Base-by-base conservation (phyloP, 2,888 invertebrate genomes). In the Ectemnius continuus region DNA sequence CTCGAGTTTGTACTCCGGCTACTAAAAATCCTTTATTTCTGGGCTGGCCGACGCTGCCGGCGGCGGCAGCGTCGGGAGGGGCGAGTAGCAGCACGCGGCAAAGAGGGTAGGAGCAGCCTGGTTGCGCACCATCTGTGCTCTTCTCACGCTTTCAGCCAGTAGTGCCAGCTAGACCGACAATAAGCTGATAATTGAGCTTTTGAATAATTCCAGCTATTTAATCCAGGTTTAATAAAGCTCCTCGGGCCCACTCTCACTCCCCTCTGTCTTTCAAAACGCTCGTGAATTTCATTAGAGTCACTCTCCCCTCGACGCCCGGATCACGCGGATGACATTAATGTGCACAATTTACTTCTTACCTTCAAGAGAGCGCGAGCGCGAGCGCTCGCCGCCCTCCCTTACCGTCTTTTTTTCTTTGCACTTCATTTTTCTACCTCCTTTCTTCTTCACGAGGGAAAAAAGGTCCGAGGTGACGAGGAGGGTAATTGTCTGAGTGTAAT, bases 131-230 rank as follows among this genome's bases (percentile, higher is more conserved):
- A 88, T 82, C 85, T 88, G 88, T 61, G 73, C 76, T 68, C 78
- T 77, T 88, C 88, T 81, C 88, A 88, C 87, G 88, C 81, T 78
- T 84, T 80, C 80, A 80, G 76, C 83, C 80, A 78, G 75, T 81
- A 81, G 82, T 80, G 87, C 83, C 83, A 88, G 84, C 84, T 84
- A 83, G 85, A 87, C 85, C 87, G 88, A 88, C 87, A 86, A 86
- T 89, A 89, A 89, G 87, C 89, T 88, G 88, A 87, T 89, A 88
- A 89, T 88, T 89, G 87, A 88, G 87, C 86, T 88, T 86, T 86
- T 85, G 88, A 88, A 88, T 89, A 87, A 88, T 88, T 88, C 87
- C 81, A 79, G 80, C 80, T 81, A 81, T 85, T 83, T 86, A 86
- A 85, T 86, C 83, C 82, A 69, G 81, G 77, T 83, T 86, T 84